These are phyloP conservation scores for Simalia tracyae DNA, from an alignment of 2,797 vertebrate genomes.

Conservation along the genomic window DNA sequence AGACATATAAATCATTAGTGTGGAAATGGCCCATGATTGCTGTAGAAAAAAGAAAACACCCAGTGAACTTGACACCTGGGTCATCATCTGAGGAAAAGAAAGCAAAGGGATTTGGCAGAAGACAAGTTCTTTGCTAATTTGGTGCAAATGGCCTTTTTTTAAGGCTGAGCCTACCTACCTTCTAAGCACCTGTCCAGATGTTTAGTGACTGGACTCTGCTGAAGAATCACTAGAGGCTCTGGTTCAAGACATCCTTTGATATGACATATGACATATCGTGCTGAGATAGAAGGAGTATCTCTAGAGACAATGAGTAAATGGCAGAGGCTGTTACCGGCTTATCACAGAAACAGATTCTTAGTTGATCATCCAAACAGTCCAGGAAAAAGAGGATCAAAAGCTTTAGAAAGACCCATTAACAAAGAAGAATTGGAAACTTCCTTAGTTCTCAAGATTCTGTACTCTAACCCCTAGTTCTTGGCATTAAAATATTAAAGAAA, in stretches of 20 bases:
- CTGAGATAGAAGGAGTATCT: neutral
- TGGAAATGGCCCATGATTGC: neutral
- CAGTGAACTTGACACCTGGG: neutral
- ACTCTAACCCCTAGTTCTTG: neutral
- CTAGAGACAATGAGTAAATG: neutral
- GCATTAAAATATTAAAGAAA: neutral
- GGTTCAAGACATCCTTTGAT: neutral
- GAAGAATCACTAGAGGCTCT: neutral
- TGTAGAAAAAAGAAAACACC: neutral
- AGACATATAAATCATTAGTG: neutral
- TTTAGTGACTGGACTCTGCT: neutral
- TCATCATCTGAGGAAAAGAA: neutral
- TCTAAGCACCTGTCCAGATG: neutral
- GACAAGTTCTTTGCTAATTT: neutral
- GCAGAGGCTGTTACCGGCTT: neutral
- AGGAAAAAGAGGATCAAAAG: neutral
- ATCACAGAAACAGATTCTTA: neutral
- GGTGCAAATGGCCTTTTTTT: neutral
- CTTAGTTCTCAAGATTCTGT: neutral
- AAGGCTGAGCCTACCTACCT: neutral
- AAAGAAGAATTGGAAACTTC: neutral
- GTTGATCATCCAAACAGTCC: neutral
- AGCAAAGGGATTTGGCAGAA: neutral
- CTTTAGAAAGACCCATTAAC: neutral
- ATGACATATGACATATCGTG: neutral